A percentile compares a stretch with the other conserved stretches of the same genome.
Evolutionary conservation across 2,888 invertebrate species (phyloP).

Genomic region (Sinohyriopsis cumingii): DNA sequence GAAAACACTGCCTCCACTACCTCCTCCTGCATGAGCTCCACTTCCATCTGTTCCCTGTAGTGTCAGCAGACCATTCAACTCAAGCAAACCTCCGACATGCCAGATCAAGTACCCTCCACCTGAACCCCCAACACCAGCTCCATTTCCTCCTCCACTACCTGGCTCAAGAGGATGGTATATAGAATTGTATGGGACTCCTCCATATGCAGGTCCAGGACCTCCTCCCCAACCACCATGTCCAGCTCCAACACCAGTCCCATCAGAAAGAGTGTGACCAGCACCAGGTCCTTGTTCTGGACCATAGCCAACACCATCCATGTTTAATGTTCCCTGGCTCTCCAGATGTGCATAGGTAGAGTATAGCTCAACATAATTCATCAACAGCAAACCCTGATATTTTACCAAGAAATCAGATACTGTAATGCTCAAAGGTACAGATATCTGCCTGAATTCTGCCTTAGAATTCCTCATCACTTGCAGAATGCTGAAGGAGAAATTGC

Average conservation of each 20-base stretch:
- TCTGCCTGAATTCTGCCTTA: slow-evolving; percentile 46
- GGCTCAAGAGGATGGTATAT: slow-evolving; percentile 43
- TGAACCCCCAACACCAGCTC: slow-evolving; percentile 46
- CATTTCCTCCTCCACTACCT: slow-evolving; percentile 56
- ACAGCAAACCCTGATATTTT: slow-evolving; percentile 50
- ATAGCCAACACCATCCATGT: slow-evolving; percentile 51
- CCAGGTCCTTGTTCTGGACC: slow-evolving; percentile 45
- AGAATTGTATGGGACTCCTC: slow-evolving; percentile 51
- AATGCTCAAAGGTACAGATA: slow-evolving; percentile 36
- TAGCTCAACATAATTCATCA: slow-evolving; percentile 50
- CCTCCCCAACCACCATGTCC: slow-evolving; percentile 57
- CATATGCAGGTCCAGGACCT: slow-evolving; percentile 42
- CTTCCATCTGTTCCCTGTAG: slow-evolving; percentile 42
- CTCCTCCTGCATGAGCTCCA: slow-evolving; percentile 51
- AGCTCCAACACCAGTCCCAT: slow-evolving; percentile 43
- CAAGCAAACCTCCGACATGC: slow-evolving; percentile 48
- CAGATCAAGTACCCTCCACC: slow-evolving; percentile 57
- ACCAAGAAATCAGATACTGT: slow-evolving; percentile 45
- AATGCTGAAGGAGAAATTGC: slow-evolving; percentile 53
- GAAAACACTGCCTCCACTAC: slow-evolving; percentile 55
- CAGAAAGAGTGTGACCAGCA: slow-evolving; percentile 33
- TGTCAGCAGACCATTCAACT: slow-evolving; percentile 53
- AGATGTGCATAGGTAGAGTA: slow-evolving; percentile 45
- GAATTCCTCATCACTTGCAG: slow-evolving; percentile 48
- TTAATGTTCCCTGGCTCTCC: slow-evolving; percentile 52